phyloP scores from a whole-genome alignment of 2,888 invertebrate species.

The Drosophila parthenogenetica region DNA sequence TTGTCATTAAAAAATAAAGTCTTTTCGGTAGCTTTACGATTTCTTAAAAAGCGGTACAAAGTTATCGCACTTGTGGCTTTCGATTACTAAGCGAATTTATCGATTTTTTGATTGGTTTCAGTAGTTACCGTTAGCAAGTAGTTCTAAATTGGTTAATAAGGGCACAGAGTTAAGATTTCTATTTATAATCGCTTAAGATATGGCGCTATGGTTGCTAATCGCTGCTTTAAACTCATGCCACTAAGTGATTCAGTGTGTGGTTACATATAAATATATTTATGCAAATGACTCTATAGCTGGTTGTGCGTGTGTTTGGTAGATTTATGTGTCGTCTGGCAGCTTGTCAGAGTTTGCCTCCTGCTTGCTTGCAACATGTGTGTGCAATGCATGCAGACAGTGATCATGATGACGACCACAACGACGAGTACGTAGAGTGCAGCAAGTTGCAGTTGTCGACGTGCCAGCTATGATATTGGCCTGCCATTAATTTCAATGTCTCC shows the following conservation, averaged over 20 bases:
- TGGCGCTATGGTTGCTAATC: too few species aligned
- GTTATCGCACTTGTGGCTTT: too few species aligned
- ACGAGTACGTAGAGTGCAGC: conserved; percentile 23
- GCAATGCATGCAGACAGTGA: conserved; percentile 60
- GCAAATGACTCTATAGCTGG: conserved; percentile 4
- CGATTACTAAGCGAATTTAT: too few species aligned
- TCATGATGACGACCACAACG: conserved; percentile 1
- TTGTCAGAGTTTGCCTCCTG: conserved; percentile 43
- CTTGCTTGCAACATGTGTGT: conserved; percentile 56
- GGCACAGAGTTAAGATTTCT: too few species aligned
- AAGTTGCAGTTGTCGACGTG: conserved; percentile 15
- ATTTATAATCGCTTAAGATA: too few species aligned
- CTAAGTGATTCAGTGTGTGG: neutral
- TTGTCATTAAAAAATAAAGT: too few species aligned
- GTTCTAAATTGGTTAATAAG: too few species aligned
- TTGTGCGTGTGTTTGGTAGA: conserved; percentile 36
- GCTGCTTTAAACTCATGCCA: too few species aligned
- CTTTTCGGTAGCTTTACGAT: too few species aligned
- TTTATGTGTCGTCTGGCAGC: conserved; percentile 52
- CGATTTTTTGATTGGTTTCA: too few species aligned
- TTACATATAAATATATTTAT: conserved; percentile 5
- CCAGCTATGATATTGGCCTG: conserved; percentile 56
- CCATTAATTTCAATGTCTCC: conserved; percentile 67
- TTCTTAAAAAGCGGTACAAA: too few species aligned
- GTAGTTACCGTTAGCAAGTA: too few species aligned